Base-by-base conservation (phyloP, 2,113 vertebrate genomes). In the Mesoclemmys tuberculata region DNA sequence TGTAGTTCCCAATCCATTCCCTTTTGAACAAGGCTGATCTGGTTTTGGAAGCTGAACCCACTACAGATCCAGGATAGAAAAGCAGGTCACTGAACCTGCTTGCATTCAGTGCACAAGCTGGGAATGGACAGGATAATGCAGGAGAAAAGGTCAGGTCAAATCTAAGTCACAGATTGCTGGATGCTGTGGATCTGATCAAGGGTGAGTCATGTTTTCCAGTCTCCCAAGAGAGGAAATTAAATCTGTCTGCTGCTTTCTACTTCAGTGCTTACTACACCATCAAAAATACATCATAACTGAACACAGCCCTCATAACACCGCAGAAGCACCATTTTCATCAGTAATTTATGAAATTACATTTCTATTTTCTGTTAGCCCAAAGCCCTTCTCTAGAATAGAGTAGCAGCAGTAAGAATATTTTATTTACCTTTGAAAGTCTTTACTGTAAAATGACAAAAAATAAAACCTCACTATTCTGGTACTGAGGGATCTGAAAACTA, bases 221-320 rank as follows among this genome's bases (percentile, higher is more conserved):
- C 64, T 91, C 93, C 85, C 75, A 46, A 82, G n/a, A 86, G 41
- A 5, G 81, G 93, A 97, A 96, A 97, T 77, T 71, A 87, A 84
- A 80, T 68, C 92, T 80, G n/a, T 27, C 85, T 92, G 41, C 18
- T 68, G 64, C 93, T 94, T 93, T 87, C 55, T 78, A 85, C 14
- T 77, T 80, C 64, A 80, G 48, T 4, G 12, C 51, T 90, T 44
- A 16, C 52, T 46, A 51, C 35, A 9, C 75, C 58, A 74, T 75
- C 38, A 71, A 26, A 71, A 85, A 75, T 19, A 51, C 35, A 46
- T 10, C 13, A 38, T 29, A 27, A 56, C 80, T 54, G 41, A 35
- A 46, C 52, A 51, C 26, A 48, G 35, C 51, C 26, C 56, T 61
- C 31, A 8, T 38, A 26, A 26, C 48, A 61, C 51, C 89, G 82